Evolutionary conservation across 2,113 vertebrate genomes (phyloP).

Genomic region (Plectropomus leopardus): DNA sequence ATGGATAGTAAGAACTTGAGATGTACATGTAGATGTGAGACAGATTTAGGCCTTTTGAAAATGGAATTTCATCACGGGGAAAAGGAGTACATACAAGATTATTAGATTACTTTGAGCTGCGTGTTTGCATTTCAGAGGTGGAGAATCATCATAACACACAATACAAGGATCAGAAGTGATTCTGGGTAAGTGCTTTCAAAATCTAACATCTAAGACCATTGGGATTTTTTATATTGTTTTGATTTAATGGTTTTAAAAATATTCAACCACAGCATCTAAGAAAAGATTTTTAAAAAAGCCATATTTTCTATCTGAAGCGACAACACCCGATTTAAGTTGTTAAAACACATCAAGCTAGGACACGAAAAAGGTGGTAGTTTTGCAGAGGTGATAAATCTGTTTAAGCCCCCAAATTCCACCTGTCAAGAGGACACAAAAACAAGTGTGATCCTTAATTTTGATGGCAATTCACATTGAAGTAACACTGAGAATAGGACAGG

Average conservation of each 20-base stretch:
- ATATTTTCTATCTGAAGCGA: background rate
- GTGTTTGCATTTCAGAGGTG: conserved; percentile 32
- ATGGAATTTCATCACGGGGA: conserved; percentile 68
- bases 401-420: conserved; percentile 5
- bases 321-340: conserved; percentile 17
- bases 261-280: background rate
- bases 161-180: conserved; percentile 43
- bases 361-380: background rate
- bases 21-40: conserved; percentile 25
- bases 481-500: conserved; percentile 23
- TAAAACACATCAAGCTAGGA: conserved; percentile 1
- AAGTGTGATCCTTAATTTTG: conserved; percentile 1
- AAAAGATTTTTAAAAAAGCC: background rate
- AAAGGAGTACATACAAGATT: conserved; percentile 21
- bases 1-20: conserved; percentile 25
- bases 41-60: conserved; percentile 41
- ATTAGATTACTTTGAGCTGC: conserved; percentile 46
- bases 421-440: background rate
- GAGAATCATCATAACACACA: conserved; percentile 30
- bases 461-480: conserved; percentile 9
- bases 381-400: conserved; percentile 18
- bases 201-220: background rate
- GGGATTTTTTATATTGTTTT: background rate
- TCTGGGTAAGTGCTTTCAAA: conserved; percentile 74
- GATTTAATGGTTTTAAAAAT: background rate